Conservation (phyloP, 2,797 vertebrate species). For the Ctenopoma multispine region DNA sequence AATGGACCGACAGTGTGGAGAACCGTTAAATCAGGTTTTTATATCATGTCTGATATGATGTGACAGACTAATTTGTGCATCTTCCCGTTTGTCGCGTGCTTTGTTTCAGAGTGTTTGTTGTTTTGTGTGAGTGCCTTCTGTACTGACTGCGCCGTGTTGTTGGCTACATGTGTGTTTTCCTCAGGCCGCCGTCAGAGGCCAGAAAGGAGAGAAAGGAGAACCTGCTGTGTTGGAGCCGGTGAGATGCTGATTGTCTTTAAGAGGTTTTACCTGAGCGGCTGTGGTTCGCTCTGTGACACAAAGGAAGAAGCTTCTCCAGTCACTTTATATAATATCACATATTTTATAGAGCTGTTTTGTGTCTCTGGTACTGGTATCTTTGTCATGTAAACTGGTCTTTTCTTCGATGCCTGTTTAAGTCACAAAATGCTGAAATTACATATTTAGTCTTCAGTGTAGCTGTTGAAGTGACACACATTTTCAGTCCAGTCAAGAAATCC, state of each 20-base stretch:
- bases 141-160: slow-evolving; percentile 82
- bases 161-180: slow-evolving; percentile 90
- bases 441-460: background rate
- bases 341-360: too few relatives aligned
- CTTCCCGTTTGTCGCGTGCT: background rate
- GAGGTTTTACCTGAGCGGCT: slow-evolving; percentile 3
- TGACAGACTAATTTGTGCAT: background rate
- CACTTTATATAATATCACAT: too few relatives aligned
- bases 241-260: slow-evolving; percentile 69
- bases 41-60: slow-evolving; percentile 1
- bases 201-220: slow-evolving; percentile 94
- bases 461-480: background rate
- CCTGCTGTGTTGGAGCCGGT: slow-evolving; percentile 93
- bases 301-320: too few relatives aligned
- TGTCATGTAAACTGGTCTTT: too few relatives aligned
- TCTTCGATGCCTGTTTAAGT: background rate
- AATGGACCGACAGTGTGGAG: slow-evolving; percentile 38
- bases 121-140: slow-evolving; percentile 24
- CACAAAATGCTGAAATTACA: background rate
- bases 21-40: slow-evolving; percentile 42
- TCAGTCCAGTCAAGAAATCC: too few relatives aligned
- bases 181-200: slow-evolving; percentile 86
- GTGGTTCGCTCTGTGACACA: too few relatives aligned
- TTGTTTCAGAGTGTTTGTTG: background rate
- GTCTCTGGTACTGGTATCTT: too few relatives aligned